phyloP scores from a whole-genome alignment of 2,113 vertebrate genomes.

The Bubo scandiacus region DNA sequence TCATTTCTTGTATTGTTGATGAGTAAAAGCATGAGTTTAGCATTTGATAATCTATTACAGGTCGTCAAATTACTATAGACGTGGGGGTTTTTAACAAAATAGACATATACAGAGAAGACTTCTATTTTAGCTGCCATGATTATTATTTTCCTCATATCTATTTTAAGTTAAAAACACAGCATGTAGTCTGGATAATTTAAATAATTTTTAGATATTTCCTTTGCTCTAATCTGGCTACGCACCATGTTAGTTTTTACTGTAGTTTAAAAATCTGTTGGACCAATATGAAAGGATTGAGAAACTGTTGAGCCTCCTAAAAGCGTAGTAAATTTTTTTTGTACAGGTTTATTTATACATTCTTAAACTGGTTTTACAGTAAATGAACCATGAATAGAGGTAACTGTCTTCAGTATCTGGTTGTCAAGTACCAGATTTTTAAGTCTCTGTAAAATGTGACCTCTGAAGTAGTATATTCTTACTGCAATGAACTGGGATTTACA shows the following conservation, averaged over 20 bases:
- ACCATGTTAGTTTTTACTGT: neutral
- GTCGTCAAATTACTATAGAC: neutral
- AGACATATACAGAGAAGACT: neutral
- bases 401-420: neutral
- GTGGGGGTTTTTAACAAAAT: fast-evolving
- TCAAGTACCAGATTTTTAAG: constrained; percentile 35
- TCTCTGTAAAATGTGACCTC: neutral
- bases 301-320: neutral
- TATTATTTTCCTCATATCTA: neutral
- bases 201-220: neutral
- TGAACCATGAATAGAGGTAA: constrained; percentile 37
- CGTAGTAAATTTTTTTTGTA: neutral
- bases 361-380: constrained; percentile 35
- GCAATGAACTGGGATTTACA: constrained; percentile 20
- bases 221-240: neutral
- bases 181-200: neutral
- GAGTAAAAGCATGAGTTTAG: neutral
- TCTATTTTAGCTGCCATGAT: neutral
- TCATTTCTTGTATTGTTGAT: neutral
- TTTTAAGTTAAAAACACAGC: neutral
- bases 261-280: neutral
- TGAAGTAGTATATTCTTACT: constrained; percentile 7
- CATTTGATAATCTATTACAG: neutral
- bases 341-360: constrained; percentile 1
- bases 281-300: neutral